Evolutionary conservation across 1,140 invertebrate genomes (phyloP).

Genomic region (Neodiprion fabricii): DNA sequence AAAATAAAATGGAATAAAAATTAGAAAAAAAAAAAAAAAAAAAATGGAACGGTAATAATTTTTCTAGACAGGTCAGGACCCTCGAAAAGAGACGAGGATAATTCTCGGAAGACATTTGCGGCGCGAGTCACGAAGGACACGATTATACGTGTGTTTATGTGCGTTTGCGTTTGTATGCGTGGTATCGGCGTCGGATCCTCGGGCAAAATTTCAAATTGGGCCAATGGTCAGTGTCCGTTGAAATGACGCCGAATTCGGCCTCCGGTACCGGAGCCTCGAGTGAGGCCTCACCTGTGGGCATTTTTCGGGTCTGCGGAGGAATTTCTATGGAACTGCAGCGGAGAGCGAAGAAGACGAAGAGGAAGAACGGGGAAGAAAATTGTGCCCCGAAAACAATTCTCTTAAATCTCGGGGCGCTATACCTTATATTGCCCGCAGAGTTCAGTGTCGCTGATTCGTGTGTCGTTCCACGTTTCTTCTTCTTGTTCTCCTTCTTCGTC

Average conservation of each 20-base stretch:
- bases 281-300: background rate
- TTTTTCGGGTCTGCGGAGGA: background rate
- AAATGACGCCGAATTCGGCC: background rate
- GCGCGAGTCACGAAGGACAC: background rate
- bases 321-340: background rate
- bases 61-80: constrained; percentile 1
- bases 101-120: background rate
- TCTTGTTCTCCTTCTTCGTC: too few relatives aligned
- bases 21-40: background rate
- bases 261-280: background rate
- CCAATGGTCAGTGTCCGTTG: constrained; percentile 4
- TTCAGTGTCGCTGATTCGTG: background rate
- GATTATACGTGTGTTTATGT: too few relatives aligned
- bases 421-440: too few relatives aligned
- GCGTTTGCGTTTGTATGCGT: too few relatives aligned
- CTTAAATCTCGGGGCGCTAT: background rate
- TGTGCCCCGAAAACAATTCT: background rate
- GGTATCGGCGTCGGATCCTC: constrained; percentile 2
- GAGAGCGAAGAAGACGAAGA: background rate
- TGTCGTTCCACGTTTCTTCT: too few relatives aligned
- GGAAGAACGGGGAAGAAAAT: background rate
- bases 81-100: background rate
- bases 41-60: background rate
- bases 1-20: background rate
- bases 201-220: constrained; percentile 7